Base-by-base conservation (phyloP, 1,140 invertebrate genomes). In the Bombus cullumanus region DNA sequence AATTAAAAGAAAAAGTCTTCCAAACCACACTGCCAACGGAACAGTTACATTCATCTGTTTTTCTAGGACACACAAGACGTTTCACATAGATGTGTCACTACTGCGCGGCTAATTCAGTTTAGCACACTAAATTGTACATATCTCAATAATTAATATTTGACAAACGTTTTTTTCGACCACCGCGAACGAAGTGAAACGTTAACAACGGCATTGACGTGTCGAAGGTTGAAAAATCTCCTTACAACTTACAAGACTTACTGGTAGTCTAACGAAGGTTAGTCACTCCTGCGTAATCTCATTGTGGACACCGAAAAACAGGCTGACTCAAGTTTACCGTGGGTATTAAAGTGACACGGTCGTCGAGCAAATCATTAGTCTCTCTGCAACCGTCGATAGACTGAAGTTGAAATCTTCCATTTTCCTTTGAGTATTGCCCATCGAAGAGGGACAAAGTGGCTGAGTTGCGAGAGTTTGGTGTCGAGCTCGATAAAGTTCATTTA, bases 291-390 rank as follows among this genome's bases (percentile, higher is more conserved):
- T 79, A 71, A 79, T 62, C 31, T 18, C 53, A 25, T 37, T 34
- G 76, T 31, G 77, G 72, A 62, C 57, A 22, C 76, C 83, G 66
- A 84, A 84, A 80, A 84, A 71, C 53, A 18, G 15, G 53, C 53
- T 84, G 83, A 84, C 76, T 84, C 83, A 72, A 79, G 39, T 47
- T 39, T 18, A 18, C 39, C 62, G 13, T 22, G 6, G 41, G 53
- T 68, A 72, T 10, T 77, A 41, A 34, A 68, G 34, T 10, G 8
- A 5, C 28, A 25, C 34, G 66, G 0, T 62, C 68, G 37, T 1
- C 18, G 10, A 28, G 15, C 12, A 34, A 72, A 80, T 47, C 34
- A 1, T 59, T 25, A 84, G 83, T 84, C 28, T 47, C 5, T 31
- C 34, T 39, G 22, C 66, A 15, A 62, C 25, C 15, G 28, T 28